Conservation (phyloP, 2,113 vertebrate species). For the Pseudonaja textilis region DNA sequence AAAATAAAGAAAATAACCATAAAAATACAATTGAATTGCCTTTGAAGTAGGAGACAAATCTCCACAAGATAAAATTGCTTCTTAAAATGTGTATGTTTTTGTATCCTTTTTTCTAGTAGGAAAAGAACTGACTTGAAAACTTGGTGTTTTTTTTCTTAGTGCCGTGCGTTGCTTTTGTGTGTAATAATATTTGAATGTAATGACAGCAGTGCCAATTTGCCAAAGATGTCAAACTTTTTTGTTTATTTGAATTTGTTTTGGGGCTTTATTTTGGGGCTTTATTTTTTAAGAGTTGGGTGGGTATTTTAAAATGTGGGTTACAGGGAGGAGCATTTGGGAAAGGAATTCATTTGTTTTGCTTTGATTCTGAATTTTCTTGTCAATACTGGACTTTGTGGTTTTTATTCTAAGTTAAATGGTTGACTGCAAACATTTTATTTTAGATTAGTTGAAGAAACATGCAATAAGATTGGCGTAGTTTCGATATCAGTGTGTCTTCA, state of each 20-base stretch:
- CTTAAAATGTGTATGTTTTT: slow-evolving; percentile 99
- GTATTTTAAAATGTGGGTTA: slow-evolving; percentile 59
- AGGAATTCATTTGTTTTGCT: slow-evolving; percentile 72
- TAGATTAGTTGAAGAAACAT: slow-evolving; percentile 89
- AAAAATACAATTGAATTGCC: slow-evolving; percentile 82
- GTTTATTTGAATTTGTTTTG: slow-evolving; percentile 40
- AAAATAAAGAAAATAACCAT: slow-evolving; percentile 53
- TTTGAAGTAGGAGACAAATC: slow-evolving; percentile 83
- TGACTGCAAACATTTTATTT: slow-evolving; percentile 83
- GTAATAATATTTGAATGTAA: slow-evolving; percentile 99
- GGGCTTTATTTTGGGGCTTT: slow-evolving; percentile 48
- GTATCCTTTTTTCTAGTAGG: slow-evolving; percentile 99
- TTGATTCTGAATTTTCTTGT: slow-evolving; percentile 64
- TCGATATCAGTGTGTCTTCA: slow-evolving; percentile 92
- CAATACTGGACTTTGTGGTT: slow-evolving; percentile 75
- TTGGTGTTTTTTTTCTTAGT: slow-evolving; percentile 96
- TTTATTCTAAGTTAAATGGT: slow-evolving; percentile 90
- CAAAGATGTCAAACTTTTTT: slow-evolving; percentile 94
- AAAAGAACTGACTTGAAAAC: slow-evolving; percentile 82
- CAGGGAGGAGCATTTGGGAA: slow-evolving; percentile 55
- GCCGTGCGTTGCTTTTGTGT: slow-evolving; percentile 91
- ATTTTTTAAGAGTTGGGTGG: slow-evolving; percentile 54
- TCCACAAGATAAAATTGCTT: slow-evolving; percentile 84
- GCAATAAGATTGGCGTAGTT: slow-evolving; percentile 86
- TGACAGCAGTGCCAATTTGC: slow-evolving; percentile 99